Base-by-base conservation (phyloP, 2,113 vertebrate genomes). In the Bujurquina vittata region DNA sequence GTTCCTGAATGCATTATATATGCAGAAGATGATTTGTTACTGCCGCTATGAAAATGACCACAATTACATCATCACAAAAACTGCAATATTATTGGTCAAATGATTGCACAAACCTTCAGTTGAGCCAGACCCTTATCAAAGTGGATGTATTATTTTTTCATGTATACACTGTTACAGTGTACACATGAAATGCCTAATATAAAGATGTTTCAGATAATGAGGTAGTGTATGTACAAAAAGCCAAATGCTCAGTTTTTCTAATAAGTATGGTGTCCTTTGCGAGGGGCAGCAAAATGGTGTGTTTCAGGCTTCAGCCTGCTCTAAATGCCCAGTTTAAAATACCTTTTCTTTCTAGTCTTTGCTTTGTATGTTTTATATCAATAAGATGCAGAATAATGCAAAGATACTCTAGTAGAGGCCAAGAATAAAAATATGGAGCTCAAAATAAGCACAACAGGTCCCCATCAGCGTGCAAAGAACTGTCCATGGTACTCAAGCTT, bases 1-100 rank as follows among this genome's bases (percentile, higher is more conserved):
- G 43, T 43, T 52, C 3, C 17, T 15, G 5, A 29, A 69, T 0
- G 1, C 40, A 49, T 26, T 57, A 6, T 3, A 26, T 11, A 49
- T 20, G 23, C 9, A 69, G 63, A 49, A 20, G 9, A 3, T 7
- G 40, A 69, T 69, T 67, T 49, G 4, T 0, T 7, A 49, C 29
- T 46, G 46, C 63, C 18, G 11, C 23, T 69, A 49, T 29, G 65
- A 69, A 49, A 43, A 23, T 49, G 40, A 29, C 23, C 0, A 6
- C 5, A 4, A 29, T 49, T 20, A 69, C 40, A 29, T 69, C 20
- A 72, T 52, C 65, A 0, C 17, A 72, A 72, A 52, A 29, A 72
- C 43, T 31, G 17, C 3, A 72, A 40, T 18, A 20, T 52, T 0
- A 52, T 52, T 72, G 43, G 43, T 52, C 43, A 52, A 72, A 52